Evolutionary conservation across 2,797 vertebrate genomes (phyloP).

Genomic region (Trichosurus vulpecula): DNA sequence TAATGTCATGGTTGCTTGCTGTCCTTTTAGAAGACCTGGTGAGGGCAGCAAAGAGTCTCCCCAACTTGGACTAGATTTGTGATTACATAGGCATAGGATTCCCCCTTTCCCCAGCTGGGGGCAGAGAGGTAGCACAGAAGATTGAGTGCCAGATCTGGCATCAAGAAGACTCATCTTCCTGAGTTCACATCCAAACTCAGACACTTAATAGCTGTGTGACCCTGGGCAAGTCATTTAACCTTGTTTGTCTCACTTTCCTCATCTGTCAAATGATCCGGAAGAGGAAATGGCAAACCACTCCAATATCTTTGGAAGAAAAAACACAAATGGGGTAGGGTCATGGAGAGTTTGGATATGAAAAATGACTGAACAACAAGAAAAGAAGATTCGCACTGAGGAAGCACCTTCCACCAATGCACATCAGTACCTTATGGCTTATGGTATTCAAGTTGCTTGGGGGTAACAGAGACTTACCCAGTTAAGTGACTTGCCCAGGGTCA

Average conservation of each 20-base stretch:
- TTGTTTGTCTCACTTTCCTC: neutral
- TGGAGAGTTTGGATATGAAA: neutral
- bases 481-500: neutral
- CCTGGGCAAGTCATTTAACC: neutral
- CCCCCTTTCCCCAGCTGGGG: accelerated
- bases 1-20: neutral
- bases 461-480: neutral
- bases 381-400: neutral
- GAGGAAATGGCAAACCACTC: neutral
- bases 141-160: accelerated
- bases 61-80: neutral
- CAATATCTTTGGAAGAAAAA: neutral
- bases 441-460: neutral
- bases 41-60: conserved; percentile 7
- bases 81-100: neutral
- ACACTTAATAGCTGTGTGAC: neutral
- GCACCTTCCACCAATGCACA: neutral
- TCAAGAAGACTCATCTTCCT: neutral
- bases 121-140: neutral
- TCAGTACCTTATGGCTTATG: neutral
- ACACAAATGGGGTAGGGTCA: neutral
- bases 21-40: neutral
- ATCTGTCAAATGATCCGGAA: neutral
- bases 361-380: neutral
- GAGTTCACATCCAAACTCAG: neutral